Percentiles rank a stretch among this genome's conserved stretches.
Conservation (phyloP, 2,888 invertebrate genomes). For the Drosophila macrospina region DNA sequence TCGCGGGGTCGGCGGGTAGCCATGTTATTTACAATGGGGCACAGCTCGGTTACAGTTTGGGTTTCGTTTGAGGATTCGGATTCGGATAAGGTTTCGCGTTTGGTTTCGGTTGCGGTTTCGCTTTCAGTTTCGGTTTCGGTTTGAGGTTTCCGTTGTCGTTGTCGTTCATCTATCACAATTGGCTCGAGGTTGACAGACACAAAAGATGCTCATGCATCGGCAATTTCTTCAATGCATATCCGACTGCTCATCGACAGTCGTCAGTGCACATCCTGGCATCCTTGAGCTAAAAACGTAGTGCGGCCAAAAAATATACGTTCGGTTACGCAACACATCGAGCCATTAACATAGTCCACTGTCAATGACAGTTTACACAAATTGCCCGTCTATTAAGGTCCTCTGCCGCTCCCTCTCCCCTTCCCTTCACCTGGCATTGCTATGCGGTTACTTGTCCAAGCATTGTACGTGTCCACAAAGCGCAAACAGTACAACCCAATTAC, state of each 20-base stretch:
- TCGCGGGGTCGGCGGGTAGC: background rate
- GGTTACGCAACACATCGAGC: slow-evolving; percentile 33
- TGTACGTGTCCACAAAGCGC: slow-evolving; percentile 51
- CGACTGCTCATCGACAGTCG: slow-evolving; percentile 19
- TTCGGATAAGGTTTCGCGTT: background rate
- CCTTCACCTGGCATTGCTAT: slow-evolving; percentile 4
- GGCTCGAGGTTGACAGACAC: slow-evolving; percentile 56
- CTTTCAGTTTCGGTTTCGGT: background rate
- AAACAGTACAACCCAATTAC: slow-evolving; percentile 39
- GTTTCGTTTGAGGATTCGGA: slow-evolving; percentile 7
- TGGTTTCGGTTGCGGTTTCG: too few species aligned
- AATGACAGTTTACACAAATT: slow-evolving; percentile 66
- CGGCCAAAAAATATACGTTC: slow-evolving; percentile 15
- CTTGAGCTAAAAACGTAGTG: slow-evolving; percentile 72
- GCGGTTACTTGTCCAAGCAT: slow-evolving; percentile 22
- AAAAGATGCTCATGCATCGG: slow-evolving; percentile 45
- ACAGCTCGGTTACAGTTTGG: slow-evolving; percentile 22
- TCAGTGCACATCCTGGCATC: slow-evolving; percentile 72
- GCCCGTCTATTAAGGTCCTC: slow-evolving; percentile 46
- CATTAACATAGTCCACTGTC: slow-evolving; percentile 75
- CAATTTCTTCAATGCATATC: slow-evolving; percentile 27
- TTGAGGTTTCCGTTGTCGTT: slow-evolving; percentile 6
- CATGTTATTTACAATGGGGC: slow-evolving; percentile 9
- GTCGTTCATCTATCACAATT: slow-evolving; percentile 38
- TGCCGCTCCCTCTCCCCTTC: background rate